Conservation (phyloP, 37 sponge, comb jelly and placozoan species). For the Tethya wilhelma region DNA sequence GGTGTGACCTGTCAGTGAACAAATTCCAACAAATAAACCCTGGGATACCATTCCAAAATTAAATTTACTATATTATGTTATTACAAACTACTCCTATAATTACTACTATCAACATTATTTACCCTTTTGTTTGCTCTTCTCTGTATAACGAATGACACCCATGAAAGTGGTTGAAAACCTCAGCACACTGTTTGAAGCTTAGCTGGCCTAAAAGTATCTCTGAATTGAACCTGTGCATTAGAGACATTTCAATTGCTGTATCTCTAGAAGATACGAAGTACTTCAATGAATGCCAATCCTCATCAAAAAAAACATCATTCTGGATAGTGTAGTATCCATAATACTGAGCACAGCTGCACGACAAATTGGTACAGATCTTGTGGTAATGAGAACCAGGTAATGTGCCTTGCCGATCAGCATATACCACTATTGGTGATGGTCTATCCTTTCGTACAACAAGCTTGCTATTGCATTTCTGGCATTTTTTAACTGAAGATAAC, state of each 20-base stretch:
- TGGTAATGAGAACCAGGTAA: constrained; percentile 41
- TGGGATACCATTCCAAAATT: too few species aligned
- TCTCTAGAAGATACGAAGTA: constrained; percentile 24
- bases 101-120: neutral
- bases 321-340: constrained; percentile 31
- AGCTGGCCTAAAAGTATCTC: constrained; percentile 44
- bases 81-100: neutral
- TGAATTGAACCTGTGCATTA: constrained; percentile 16
- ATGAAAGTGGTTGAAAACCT: constrained; percentile 42
- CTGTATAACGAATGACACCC: neutral
- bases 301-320: neutral
- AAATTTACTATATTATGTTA: neutral
- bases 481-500: neutral
- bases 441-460: constrained; percentile 20
- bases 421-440: constrained; percentile 27
- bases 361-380: constrained; percentile 14
- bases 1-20: neutral
- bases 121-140: neutral
- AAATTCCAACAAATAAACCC: too few species aligned
- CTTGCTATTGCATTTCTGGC: neutral
- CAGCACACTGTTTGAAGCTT: constrained; percentile 45
- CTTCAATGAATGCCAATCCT: neutral
- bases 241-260: constrained; percentile 21
- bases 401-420: constrained; percentile 19
- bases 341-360: constrained; percentile 22